Percentiles rank a stretch among this genome's conserved stretches.
phyloP scores from a whole-genome alignment of 2,888 invertebrate genomes.

The Clitarchus hookeri region DNA sequence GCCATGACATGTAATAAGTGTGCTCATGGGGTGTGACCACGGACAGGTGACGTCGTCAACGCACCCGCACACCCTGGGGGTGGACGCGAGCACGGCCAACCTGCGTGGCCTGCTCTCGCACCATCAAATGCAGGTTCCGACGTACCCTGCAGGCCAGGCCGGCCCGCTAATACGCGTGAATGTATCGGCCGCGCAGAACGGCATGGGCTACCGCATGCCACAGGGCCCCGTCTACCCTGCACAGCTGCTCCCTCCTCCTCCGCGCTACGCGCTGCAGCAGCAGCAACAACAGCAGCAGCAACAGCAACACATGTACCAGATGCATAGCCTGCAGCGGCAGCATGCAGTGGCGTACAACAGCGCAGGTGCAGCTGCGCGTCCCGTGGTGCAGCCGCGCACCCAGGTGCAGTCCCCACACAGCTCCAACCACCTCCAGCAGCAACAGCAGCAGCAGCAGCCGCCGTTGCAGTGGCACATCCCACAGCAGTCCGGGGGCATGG shows the following conservation, averaged over 20 bases:
- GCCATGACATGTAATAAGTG: no score
- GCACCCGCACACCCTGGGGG: conserved; percentile 61
- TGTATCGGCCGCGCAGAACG: conserved; percentile 31
- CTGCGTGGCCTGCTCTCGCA: conserved; percentile 52
- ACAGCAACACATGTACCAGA: conserved; percentile 48
- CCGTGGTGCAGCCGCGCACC: conserved; percentile 26
- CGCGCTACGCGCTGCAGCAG: conserved; percentile 24
- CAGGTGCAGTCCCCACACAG: conserved; percentile 38
- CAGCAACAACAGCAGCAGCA: conserved; percentile 47
- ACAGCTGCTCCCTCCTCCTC: conserved; percentile 21
- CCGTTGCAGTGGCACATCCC: conserved; percentile 51
- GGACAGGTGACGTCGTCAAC: conserved; percentile 61
- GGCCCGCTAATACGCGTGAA: conserved; percentile 33
- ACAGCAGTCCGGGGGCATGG: conserved; percentile 40
- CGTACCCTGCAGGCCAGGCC: not conserved
- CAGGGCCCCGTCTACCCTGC: not conserved
- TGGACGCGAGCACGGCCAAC: conserved; percentile 50
- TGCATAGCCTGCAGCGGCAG: conserved; percentile 38
- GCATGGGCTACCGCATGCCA: conserved; percentile 28
- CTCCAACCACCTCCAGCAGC: conserved; percentile 35
- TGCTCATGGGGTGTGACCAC: not conserved
- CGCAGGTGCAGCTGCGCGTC: conserved; percentile 12
- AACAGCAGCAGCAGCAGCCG: conserved; percentile 49
- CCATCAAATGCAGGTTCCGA: conserved; percentile 26
- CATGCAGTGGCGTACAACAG: conserved; percentile 31